phyloP scores from a whole-genome alignment of 2,797 vertebrate species.

The Pangasius mekongensis region DNA sequence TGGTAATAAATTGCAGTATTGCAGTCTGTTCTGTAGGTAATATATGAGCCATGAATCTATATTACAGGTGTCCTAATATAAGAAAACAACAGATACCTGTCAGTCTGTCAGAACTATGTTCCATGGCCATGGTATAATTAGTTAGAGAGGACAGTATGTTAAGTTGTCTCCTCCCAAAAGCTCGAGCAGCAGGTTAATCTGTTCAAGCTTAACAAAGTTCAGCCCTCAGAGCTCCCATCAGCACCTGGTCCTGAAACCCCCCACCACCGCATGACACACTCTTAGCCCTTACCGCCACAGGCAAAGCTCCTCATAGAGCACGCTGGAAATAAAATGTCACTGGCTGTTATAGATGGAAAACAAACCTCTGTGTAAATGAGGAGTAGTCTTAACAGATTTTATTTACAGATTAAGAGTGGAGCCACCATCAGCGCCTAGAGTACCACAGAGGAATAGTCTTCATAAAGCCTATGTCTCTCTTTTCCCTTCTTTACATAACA shows the following conservation, averaged over 20 bases:
- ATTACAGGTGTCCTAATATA: background rate
- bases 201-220: constrained; percentile 47
- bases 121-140: background rate
- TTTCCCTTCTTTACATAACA: constrained; percentile 46
- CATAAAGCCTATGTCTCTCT: constrained; percentile 67
- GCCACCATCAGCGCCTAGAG: constrained; percentile 70
- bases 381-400: constrained; percentile 52
- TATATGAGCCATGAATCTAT: background rate
- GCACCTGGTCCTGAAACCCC: constrained; percentile 53
- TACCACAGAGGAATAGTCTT: constrained; percentile 75
- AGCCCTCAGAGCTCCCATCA: constrained; percentile 49
- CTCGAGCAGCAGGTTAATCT: constrained; percentile 61
- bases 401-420: constrained; percentile 73
- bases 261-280: constrained; percentile 29
- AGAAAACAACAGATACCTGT: background rate
- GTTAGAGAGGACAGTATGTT: background rate
- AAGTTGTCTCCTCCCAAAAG: constrained; percentile 49
- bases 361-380: constrained; percentile 71
- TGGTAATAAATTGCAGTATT: background rate
- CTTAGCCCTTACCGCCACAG: constrained; percentile 61
- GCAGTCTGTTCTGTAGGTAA: background rate
- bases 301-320: constrained; percentile 67
- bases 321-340: constrained; percentile 73
- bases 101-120: background rate
- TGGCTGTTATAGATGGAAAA: constrained; percentile 76